Conservation (phyloP, 2,113 vertebrate genomes). For the Cyprinus carpio region DNA sequence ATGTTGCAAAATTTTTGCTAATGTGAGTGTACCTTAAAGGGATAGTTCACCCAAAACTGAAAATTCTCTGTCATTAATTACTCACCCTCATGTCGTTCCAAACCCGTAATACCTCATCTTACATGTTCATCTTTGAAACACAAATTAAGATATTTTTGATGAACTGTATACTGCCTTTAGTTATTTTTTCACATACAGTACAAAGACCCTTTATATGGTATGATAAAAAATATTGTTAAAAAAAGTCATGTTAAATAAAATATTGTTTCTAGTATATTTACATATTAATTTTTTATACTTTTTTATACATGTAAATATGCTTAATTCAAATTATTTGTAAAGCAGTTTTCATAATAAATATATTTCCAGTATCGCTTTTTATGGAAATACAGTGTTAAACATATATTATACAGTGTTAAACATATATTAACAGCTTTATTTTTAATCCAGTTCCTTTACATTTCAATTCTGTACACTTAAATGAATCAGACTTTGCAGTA, state of each 20-base stretch:
- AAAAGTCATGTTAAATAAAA: too few species aligned
- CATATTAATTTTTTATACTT: too few species aligned
- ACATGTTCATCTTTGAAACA: too few species aligned
- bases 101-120: too few species aligned
- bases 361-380: not conserved
- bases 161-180: not conserved
- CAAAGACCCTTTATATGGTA: too few species aligned
- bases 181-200: too few species aligned
- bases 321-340: too few species aligned
- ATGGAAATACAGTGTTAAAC: not conserved
- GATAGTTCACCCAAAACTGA: too few species aligned
- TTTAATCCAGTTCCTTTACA: not conserved
- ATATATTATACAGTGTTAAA: not conserved
- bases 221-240: too few species aligned
- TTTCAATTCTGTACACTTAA: not conserved
- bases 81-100: too few species aligned
- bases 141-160: not conserved
- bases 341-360: not conserved
- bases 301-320: not conserved
- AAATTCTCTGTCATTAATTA: too few species aligned
- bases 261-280: too few species aligned
- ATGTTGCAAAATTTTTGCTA: not conserved
- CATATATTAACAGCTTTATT: not conserved
- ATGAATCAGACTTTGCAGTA: not conserved
- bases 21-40: not conserved